Conservation (phyloP, 2,888 invertebrate genomes). For the Oscheius myriophilus region DNA sequence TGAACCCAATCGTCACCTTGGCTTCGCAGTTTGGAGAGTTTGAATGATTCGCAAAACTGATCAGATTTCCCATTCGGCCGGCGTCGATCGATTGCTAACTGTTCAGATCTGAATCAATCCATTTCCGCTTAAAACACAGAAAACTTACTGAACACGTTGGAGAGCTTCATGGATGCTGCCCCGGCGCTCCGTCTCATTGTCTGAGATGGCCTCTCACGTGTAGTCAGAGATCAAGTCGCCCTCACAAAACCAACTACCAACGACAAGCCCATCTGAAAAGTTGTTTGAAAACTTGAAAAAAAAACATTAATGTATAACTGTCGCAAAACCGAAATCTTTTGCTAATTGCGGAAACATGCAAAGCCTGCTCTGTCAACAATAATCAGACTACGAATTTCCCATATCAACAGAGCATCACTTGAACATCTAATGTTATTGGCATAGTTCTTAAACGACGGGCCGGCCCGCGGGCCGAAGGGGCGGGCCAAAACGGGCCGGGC, state of each 20-base stretch:
- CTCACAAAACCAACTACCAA: slow-evolving; percentile 37
- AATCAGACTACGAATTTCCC: too few species aligned
- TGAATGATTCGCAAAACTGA: slow-evolving; percentile 98
- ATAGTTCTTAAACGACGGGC: too few species aligned
- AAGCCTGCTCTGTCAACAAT: too few species aligned
- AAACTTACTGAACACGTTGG: slow-evolving; percentile 84
- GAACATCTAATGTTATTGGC: too few species aligned
- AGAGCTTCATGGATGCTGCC: slow-evolving; percentile 99
- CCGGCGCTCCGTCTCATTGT: slow-evolving; percentile 96
- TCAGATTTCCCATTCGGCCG: slow-evolving; percentile 97
- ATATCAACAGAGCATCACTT: too few species aligned
- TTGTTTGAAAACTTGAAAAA: too few species aligned
- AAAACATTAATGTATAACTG: too few species aligned
- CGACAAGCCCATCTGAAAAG: background rate
- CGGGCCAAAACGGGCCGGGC: too few species aligned
- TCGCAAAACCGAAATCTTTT: too few species aligned
- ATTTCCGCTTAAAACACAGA: background rate
- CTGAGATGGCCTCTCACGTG: slow-evolving; percentile 93
- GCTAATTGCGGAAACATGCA: too few species aligned
- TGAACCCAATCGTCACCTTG: background rate
- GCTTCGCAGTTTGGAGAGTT: slow-evolving; percentile 74
- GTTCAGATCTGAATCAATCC: slow-evolving; percentile 44
- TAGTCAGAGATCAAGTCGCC: slow-evolving; percentile 99
- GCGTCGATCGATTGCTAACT: slow-evolving; percentile 86
- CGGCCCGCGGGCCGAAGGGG: too few species aligned